Conservation (phyloP, 92 coral and sea anemone genomes). For the Pocillopora grandis region DNA sequence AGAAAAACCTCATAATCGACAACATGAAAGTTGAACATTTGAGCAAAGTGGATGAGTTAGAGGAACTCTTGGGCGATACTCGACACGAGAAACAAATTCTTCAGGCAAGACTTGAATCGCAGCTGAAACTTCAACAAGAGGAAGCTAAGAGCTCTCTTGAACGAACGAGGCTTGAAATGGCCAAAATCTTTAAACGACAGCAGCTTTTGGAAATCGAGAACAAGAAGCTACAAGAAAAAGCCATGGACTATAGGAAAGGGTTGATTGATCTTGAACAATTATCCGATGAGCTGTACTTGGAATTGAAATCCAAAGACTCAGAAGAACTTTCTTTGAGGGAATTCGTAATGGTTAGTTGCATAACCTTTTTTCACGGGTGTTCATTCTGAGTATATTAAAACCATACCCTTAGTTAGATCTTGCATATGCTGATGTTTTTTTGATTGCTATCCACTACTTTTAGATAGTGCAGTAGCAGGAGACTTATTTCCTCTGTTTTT, state of each 20-base stretch:
- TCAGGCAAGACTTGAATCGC: conserved; percentile 94
- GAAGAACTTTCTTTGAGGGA: conserved; percentile 79
- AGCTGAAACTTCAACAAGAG: conserved; percentile 85
- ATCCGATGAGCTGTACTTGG: conserved; percentile 84
- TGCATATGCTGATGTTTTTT: too few species aligned
- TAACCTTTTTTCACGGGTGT: not conserved
- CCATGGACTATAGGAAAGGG: conserved; percentile 74
- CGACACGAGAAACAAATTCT: conserved; percentile 92
- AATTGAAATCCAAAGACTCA: conserved; percentile 76
- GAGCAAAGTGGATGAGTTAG: conserved; percentile 92
- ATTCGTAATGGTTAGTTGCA: conserved; percentile 79
- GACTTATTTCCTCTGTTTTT: too few species aligned
- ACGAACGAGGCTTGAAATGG: conserved; percentile 79
- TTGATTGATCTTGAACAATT: conserved; percentile 63
- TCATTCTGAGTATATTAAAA: too few species aligned
- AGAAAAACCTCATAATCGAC: conserved; percentile 86
- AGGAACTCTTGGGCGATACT: conserved; percentile 81
- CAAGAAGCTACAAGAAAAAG: conserved; percentile 79
- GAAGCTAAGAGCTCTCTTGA: conserved; percentile 81
- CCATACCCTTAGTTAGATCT: too few species aligned
- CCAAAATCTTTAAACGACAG: conserved; percentile 74
- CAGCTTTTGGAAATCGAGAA: conserved; percentile 87
- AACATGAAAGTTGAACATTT: conserved; percentile 89
- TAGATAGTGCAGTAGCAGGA: too few species aligned
- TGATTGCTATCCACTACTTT: too few species aligned